phyloP scores from a whole-genome alignment of 2,888 invertebrate species.

The Ophion obscuratus region DNA sequence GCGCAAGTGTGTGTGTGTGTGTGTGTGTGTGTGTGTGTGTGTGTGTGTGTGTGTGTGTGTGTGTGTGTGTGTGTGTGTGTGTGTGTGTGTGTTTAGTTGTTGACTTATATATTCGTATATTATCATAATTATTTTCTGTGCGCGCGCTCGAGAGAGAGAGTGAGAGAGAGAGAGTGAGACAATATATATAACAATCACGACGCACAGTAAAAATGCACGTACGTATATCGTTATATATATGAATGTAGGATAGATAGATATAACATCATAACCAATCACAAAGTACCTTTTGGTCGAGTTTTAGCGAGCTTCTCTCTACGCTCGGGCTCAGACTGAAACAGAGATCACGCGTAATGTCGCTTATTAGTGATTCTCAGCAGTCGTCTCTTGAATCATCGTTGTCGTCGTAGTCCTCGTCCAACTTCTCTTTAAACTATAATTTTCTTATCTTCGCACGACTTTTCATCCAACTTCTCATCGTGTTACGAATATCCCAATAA shows the following conservation, averaged over 20 bases:
- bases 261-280: conserved; percentile 83
- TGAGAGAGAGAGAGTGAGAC: conserved; percentile 2
- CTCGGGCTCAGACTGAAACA: conserved; percentile 84
- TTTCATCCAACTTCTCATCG: neutral
- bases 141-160: conserved; percentile 28
- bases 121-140: conserved; percentile 18
- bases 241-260: conserved; percentile 75
- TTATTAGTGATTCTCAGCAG: conserved; percentile 67
- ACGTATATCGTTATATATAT: conserved; percentile 67
- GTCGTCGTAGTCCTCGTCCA: conserved; percentile 35
- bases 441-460: neutral
- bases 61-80: neutral
- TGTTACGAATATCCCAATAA: neutral
- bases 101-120: conserved; percentile 12
- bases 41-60: too few species aligned
- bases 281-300: conserved; percentile 83
- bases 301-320: conserved; percentile 83
- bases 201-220: conserved; percentile 69
- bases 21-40: too few species aligned
- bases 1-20: conserved; percentile 14
- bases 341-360: conserved; percentile 83
- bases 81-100: neutral
- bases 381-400: conserved; percentile 51
- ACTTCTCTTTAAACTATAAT: neutral
- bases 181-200: conserved; percentile 52